A percentile compares a stretch with the other conserved stretches of the same genome.
Conservation (phyloP, 2,113 vertebrate species). For the Rhipidura dahli region DNA sequence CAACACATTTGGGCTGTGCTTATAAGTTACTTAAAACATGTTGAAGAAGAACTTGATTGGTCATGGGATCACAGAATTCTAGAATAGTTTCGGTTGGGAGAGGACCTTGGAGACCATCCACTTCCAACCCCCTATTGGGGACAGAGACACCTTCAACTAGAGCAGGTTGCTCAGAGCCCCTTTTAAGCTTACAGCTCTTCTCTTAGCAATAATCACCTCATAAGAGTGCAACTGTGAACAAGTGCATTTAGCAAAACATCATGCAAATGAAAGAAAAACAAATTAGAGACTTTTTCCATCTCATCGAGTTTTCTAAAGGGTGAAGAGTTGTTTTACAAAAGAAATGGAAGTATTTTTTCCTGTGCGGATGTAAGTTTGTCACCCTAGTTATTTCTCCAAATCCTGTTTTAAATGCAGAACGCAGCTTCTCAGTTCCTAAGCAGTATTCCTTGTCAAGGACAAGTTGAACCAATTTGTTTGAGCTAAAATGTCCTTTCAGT, state of each 20-base stretch:
- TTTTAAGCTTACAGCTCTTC: not conserved
- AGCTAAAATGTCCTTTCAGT: not conserved
- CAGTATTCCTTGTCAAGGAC: not conserved
- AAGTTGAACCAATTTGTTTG: not conserved
- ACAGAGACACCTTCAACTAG: not conserved
- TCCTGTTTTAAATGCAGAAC: not conserved
- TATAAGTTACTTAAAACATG: not conserved
- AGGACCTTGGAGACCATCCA: not conserved
- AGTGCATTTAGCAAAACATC: not conserved
- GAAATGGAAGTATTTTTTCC: not conserved
- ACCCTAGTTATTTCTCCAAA: not conserved
- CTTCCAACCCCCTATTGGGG: fast-evolving
- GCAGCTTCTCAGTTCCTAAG: not conserved
- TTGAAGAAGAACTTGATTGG: not conserved
- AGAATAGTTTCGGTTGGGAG: not conserved
- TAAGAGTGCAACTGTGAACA: not conserved
- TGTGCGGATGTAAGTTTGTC: not conserved
- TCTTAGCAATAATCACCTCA: not conserved
- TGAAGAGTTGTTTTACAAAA: not conserved
- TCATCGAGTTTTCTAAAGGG: not conserved
- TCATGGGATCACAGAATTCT: not conserved
- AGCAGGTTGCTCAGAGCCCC: not conserved
- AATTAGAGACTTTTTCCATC: not conserved
- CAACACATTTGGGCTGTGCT: not conserved
- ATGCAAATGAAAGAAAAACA: not conserved